These are phyloP conservation scores for Oeneis ivallda DNA, from an alignment of 2,888 invertebrate genomes.

Conservation along the genomic window DNA sequence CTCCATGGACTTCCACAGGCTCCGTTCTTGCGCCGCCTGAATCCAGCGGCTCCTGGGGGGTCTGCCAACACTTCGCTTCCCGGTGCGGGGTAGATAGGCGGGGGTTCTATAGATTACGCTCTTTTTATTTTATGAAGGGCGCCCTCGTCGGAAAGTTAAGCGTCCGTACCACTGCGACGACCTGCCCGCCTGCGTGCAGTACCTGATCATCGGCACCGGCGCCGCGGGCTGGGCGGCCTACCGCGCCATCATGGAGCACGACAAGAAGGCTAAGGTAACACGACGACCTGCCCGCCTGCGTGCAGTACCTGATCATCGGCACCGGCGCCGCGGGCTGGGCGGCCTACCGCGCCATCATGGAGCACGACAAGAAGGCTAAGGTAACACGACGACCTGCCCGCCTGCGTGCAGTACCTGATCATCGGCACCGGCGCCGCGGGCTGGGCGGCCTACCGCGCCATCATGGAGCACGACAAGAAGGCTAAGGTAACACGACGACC, in stretches of 20 bases:
- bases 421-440: slow-evolving; percentile 67
- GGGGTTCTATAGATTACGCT: too few species aligned
- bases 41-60: too few species aligned
- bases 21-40: too few species aligned
- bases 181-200: slow-evolving; percentile 70
- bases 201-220: slow-evolving; percentile 67
- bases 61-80: too few species aligned
- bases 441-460: slow-evolving; percentile 69
- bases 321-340: slow-evolving; percentile 69
- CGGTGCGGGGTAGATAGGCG: too few species aligned
- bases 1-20: too few species aligned
- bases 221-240: slow-evolving; percentile 72
- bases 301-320: slow-evolving; percentile 72
- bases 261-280: slow-evolving; percentile 65
- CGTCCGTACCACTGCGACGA: slow-evolving; percentile 57
- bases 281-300: slow-evolving; percentile 64
- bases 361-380: slow-evolving; percentile 67
- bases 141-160: slow-evolving; percentile 59
- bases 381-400: slow-evolving; percentile 60
- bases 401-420: slow-evolving; percentile 73
- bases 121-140: slow-evolving; percentile 56
- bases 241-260: slow-evolving; percentile 62
- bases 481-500: slow-evolving; percentile 64
- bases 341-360: slow-evolving; percentile 64
- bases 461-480: slow-evolving; percentile 61